phyloP scores from a whole-genome alignment of 2,113 vertebrate genomes.

The Plecotus auritus region DNA sequence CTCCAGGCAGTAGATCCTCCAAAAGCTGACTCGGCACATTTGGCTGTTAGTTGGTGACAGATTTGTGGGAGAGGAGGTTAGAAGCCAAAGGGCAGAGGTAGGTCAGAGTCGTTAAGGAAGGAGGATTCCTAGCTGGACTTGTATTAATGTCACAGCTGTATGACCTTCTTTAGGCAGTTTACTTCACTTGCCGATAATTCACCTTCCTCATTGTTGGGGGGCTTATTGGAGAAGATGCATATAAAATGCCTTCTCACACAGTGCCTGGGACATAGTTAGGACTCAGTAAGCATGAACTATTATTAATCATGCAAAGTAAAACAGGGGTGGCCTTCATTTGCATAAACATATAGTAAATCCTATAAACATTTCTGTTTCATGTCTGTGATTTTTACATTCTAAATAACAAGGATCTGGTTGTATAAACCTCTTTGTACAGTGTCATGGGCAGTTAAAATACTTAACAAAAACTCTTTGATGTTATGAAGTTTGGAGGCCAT shows the following conservation, averaged over 20 bases:
- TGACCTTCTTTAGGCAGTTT: background rate
- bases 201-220: background rate
- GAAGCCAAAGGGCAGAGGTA: background rate
- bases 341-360: background rate
- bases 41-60: background rate
- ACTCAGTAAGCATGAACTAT: background rate
- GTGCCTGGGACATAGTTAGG: background rate
- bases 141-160: background rate
- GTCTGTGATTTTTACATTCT: conserved; percentile 7
- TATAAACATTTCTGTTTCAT: conserved; percentile 15
- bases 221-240: background rate
- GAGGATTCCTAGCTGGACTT: background rate
- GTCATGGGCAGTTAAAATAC: conserved; percentile 9
- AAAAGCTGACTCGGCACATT: background rate
- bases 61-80: background rate
- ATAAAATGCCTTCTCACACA: background rate
- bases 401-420: background rate
- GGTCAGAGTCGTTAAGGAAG: background rate
- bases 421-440: conserved; percentile 13
- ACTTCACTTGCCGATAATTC: background rate
- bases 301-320: background rate
- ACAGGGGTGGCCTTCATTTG: background rate
- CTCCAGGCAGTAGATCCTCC: background rate
- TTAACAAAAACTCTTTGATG: conserved; percentile 24
- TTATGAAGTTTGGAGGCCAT: conserved; percentile 6